phyloP scores from a whole-genome alignment of 2,113 vertebrate genomes.

The Tonatia bakeri region DNA sequence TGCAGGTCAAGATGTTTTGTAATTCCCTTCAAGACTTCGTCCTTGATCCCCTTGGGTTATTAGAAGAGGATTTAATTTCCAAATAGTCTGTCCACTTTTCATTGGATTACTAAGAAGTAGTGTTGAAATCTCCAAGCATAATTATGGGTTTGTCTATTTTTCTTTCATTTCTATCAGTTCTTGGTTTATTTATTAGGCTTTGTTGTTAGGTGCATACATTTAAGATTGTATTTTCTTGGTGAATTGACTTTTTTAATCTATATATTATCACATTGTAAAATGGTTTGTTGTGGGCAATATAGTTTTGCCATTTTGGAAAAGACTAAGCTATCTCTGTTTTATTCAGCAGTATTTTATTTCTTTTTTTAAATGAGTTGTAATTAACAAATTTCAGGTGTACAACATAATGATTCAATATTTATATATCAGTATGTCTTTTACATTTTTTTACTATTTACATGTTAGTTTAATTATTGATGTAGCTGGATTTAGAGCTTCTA shows the following conservation, averaged over 20 bases:
- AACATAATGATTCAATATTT: neutral
- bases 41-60: neutral
- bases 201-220: neutral
- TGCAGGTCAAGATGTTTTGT: neutral
- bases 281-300: neutral
- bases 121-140: neutral
- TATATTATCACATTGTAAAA: neutral
- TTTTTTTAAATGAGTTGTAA: neutral
- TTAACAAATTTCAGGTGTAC: neutral
- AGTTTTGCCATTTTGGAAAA: neutral
- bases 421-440: neutral
- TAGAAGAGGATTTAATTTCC: neutral
- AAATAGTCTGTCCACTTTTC: neutral
- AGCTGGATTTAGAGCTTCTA: neutral
- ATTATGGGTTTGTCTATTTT: neutral
- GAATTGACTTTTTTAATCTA: neutral
- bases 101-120: neutral
- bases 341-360: neutral
- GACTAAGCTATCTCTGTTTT: neutral
- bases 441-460: neutral
- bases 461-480: neutral
- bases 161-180: neutral
- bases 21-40: neutral
- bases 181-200: neutral
- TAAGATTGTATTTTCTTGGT: neutral